These are phyloP conservation scores for Loris lydekkerianus DNA, from an alignment of 2,797 vertebrate species.

Conservation along the genomic window DNA sequence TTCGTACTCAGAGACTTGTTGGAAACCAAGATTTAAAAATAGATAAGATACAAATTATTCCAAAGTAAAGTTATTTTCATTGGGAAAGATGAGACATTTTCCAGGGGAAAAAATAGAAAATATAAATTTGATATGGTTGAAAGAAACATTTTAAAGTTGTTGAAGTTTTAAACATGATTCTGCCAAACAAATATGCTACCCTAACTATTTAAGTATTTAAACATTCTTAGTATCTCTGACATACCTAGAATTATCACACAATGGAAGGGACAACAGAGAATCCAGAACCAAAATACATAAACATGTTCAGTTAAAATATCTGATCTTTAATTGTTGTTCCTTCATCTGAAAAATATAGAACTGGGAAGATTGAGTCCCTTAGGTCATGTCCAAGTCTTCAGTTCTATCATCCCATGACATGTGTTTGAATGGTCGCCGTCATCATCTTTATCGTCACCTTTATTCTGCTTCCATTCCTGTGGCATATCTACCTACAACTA, in stretches of 20 bases:
- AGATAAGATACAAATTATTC: constrained; percentile 32
- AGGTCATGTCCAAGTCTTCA: neutral
- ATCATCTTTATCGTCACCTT: no score
- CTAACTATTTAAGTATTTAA: neutral
- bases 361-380: neutral
- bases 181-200: neutral
- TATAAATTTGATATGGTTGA: constrained; percentile 15
- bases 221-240: neutral
- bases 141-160: constrained; percentile 39
- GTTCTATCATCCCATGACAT: neutral
- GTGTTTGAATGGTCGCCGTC: neutral
- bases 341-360: neutral
- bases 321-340: neutral
- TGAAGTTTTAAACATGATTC: constrained; percentile 48
- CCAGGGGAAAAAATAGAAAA: constrained; percentile 42
- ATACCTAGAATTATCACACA: neutral
- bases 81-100: constrained; percentile 20
- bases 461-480: neutral
- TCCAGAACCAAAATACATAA: neutral
- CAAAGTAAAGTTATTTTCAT: constrained; percentile 45
- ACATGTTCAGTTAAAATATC: neutral
- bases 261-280: neutral
- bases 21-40: constrained; percentile 39
- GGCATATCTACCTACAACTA: neutral
- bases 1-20: neutral